These are phyloP conservation scores for Drosophila cardini DNA, from an alignment of 1,140 invertebrate species.

Conservation along the genomic window DNA sequence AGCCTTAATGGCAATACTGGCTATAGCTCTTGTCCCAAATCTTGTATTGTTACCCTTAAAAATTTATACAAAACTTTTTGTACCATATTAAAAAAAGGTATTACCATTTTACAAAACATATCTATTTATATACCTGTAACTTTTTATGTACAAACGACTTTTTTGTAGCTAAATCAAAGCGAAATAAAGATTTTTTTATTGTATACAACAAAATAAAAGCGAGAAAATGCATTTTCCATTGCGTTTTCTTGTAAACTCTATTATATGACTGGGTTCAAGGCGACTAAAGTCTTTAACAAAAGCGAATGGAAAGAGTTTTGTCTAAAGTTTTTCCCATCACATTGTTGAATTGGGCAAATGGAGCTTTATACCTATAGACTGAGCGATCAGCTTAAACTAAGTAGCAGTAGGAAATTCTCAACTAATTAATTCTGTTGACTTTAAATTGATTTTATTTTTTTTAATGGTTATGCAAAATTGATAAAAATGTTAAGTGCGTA, in stretches of 20 bases:
- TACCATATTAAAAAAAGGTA: constrained; percentile 41
- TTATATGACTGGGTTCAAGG: constrained; percentile 36
- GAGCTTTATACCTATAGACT: background rate
- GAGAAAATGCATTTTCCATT: constrained; percentile 9
- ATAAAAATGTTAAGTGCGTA: constrained; percentile 22
- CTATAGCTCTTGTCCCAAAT: constrained; percentile 15
- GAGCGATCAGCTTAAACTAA: background rate
- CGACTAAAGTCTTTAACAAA: constrained; percentile 26
- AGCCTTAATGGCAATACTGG: too few relatives aligned
- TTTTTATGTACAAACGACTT: constrained; percentile 75
- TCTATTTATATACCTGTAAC: constrained; percentile 59
- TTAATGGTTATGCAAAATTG: constrained; percentile 17
- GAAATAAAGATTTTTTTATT: constrained; percentile 75
- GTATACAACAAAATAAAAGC: constrained; percentile 56
- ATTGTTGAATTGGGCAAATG: constrained; percentile 8
- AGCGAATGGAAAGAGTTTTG: constrained; percentile 2
- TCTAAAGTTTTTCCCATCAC: constrained; percentile 30
- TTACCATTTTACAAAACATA: constrained; percentile 28
- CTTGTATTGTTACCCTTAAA: background rate
- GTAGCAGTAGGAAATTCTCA: background rate
- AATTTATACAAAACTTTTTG: constrained; percentile 28
- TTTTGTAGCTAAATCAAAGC: constrained; percentile 65
- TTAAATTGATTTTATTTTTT: constrained; percentile 8
- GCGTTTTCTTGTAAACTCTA: constrained; percentile 25
- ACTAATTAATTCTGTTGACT: background rate